phyloP scores from a whole-genome alignment of 2,888 invertebrate species.

The Lacanobia wlatinum region DNA sequence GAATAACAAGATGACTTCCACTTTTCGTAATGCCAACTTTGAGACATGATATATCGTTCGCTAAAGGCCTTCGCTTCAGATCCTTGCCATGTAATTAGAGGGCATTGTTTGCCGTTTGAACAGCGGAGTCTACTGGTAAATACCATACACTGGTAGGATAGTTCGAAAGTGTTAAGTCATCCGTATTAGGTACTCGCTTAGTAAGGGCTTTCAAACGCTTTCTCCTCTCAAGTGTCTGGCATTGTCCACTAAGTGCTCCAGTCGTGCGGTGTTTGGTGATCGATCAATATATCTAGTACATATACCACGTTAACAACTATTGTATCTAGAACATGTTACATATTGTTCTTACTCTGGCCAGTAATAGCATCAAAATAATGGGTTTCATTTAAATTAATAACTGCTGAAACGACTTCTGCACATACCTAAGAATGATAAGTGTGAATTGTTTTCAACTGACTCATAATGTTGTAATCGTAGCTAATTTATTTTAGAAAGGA shows the following conservation, averaged over 20 bases:
- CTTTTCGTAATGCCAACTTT: constrained; percentile 71
- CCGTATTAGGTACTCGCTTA: constrained; percentile 45
- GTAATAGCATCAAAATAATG: neutral
- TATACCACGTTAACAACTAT: neutral
- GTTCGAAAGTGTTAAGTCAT: constrained; percentile 62
- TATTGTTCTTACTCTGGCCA: neutral
- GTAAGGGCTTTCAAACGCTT: constrained; percentile 58
- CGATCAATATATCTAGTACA: constrained; percentile 23
- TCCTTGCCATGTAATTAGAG: constrained; percentile 77
- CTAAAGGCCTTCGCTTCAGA: constrained; percentile 70
- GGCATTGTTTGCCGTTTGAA: constrained; percentile 75
- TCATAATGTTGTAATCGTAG: constrained; percentile 46
- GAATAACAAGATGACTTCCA: constrained; percentile 72
- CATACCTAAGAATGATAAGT: neutral
- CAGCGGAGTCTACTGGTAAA: constrained; percentile 31
- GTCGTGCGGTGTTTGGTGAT: constrained; percentile 35
- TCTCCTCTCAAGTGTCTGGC: constrained; percentile 46
- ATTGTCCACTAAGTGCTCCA: constrained; percentile 54
- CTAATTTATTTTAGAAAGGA: constrained; percentile 70
- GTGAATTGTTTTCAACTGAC: constrained; percentile 37
- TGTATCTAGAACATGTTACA: neutral
- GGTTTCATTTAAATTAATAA: neutral
- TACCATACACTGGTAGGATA: constrained; percentile 27
- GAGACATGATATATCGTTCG: constrained; percentile 71
- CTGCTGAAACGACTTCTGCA: neutral